Base-by-base conservation (phyloP, 2,888 invertebrate genomes). In the Perizoma flavofasciatum region DNA sequence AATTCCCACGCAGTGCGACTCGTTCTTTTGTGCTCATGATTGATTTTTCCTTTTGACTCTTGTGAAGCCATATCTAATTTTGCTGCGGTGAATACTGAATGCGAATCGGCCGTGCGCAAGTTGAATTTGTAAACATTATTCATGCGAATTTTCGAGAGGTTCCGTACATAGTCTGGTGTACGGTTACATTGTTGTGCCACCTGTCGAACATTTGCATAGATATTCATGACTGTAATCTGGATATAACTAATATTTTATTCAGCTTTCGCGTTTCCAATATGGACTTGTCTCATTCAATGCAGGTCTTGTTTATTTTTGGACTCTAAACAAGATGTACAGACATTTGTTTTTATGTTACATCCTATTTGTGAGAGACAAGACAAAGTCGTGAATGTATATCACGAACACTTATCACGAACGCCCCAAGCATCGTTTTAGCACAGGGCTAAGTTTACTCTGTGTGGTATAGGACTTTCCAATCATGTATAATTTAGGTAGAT, bases 1-100 rank as follows among this genome's bases (percentile, higher is more conserved):
- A 68, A 72, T 83, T 88, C 88, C 83, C 89, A 89, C 85, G 86
- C 74, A 65, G 61, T 67, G 65, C 68, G 69, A 72, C 65, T 68
- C 22, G 22, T 22, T 44, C 70, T 73, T 75, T 78, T 79, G 78
- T 74, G 60, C 59, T 49, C 54, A 66, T 74, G 74, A 77, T 78
- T 69, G 75, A 76, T 78, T 70, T 75, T 73, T 71, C 68, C 64
- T 71, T 73, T 74, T 71, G 69, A 75, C 70, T 73, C 79, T 76
- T 72, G 72, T 65, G 44, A 39, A 52, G 61, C 57, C 55, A 53
- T 63, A 57, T 58, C 43, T 50, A 57, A 52, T 63, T 35, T 37
- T 56, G 49, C 52, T 52, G 53, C 37, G 45, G 55, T 50, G 52
- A 59, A 60, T 52, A 55, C 49, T 59, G 59, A 58, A 59, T 62